Conservation (phyloP, 2,113 vertebrate species). For the Microtus pennsylvanicus region DNA sequence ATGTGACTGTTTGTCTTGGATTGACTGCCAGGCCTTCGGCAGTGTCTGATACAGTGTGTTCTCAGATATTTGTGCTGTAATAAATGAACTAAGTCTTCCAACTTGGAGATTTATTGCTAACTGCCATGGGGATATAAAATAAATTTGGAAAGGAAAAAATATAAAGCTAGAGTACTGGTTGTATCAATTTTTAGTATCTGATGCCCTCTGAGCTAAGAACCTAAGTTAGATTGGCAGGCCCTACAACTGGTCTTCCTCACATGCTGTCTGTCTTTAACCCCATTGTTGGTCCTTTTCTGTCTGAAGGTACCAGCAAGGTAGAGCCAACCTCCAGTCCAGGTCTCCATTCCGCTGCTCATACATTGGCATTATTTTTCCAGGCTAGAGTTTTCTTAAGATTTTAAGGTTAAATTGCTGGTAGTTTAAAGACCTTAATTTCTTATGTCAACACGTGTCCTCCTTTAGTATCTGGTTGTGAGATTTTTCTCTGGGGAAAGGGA, state of each 20-base stretch:
- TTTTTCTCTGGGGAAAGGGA: background rate
- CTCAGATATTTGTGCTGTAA: slow-evolving; percentile 53
- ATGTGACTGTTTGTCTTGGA: background rate
- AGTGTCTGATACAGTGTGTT: slow-evolving; percentile 12
- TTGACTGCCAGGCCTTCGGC: background rate
- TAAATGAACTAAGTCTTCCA: slow-evolving; percentile 51
- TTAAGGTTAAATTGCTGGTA: background rate
- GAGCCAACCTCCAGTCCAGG: background rate
- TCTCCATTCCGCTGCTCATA: background rate
- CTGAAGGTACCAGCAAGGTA: background rate
- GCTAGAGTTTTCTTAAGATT: background rate
- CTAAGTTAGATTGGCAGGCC: background rate
- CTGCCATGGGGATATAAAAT: background rate
- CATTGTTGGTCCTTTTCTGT: background rate
- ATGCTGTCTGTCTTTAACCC: background rate
- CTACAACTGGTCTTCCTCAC: background rate
- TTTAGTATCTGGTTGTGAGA: background rate
- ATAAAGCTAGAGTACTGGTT: background rate
- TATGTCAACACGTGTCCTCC: background rate
- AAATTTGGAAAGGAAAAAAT: background rate
- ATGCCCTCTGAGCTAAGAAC: background rate
- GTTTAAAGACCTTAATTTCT: background rate
- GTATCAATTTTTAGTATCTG: background rate
- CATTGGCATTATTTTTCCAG: background rate
- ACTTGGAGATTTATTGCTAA: slow-evolving; percentile 39